Base-by-base conservation (phyloP, 2,113 vertebrate genomes). In the Sciurus niger region DNA sequence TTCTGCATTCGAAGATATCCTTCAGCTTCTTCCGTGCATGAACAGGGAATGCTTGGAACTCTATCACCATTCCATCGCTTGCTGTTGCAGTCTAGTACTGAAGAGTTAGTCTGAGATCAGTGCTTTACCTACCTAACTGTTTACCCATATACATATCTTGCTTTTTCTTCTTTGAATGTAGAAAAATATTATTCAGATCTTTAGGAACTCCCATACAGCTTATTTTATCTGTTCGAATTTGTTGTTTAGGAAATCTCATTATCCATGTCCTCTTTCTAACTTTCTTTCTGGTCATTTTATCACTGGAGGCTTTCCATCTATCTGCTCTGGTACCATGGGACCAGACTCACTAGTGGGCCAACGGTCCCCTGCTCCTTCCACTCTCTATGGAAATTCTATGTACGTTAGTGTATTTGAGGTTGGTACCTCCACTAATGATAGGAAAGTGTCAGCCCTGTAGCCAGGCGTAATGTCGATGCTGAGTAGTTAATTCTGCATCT, bases 101-200 rank as follows among this genome's bases (percentile, higher is more conserved):
- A 43, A 60, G 37, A 85, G 79, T 68, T 86, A 90, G 67, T 92
- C 80, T 95, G 72, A 95, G 40, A 51, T 9, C 13, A 89, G 84
- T 84, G 18, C 43, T 85, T 95, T 84, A 55, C 40, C 72, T 82
- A 72, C 37, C n/a, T 48, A 83, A 82, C 53, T 84, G 11, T 79
- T 90, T 90, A 63, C 5, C 4, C 17, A 8, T 43, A 12, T 67
- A 73, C 46, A 70, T 74, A 55, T 2, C 51, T 80, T 70, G 11
- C 30, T 80, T 74, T 97, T 89, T 72, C n/a, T 88, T 70, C 46
- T 86, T 89, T 83, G 63, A 89, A 72, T 37, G 83, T 84, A 60
- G 46, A 85, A 95, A 79, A 77, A 53, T 83, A 73, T 18, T 73
- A 32, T 90, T 53, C 24, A 85, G 58, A 28, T 94, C 20, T 80